These are phyloP conservation scores for Dorcus hopei DNA, from an alignment of 2,888 invertebrate species.

Conservation along the genomic window DNA sequence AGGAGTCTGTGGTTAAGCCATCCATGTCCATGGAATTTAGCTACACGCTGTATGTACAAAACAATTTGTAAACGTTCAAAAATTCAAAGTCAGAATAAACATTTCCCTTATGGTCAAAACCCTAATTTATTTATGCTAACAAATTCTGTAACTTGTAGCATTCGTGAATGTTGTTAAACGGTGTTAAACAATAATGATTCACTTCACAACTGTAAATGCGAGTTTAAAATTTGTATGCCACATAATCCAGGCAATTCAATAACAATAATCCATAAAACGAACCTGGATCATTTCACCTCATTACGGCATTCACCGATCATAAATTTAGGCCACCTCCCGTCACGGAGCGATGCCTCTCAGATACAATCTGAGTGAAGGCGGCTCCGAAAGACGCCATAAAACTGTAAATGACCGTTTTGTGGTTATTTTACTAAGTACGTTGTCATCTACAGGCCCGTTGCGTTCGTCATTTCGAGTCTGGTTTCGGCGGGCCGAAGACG, in stretches of 20 bases:
- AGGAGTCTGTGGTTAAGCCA: no score
- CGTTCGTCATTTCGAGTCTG: constrained; percentile 42
- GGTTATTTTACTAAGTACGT: constrained; percentile 48
- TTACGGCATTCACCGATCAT: constrained; percentile 38
- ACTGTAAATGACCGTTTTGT: constrained; percentile 47
- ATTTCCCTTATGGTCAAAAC: no score
- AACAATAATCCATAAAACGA: constrained; percentile 28
- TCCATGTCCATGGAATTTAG: no score
- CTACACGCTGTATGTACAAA: no score
- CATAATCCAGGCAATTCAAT: constrained; percentile 19
- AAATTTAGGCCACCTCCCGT: constrained; percentile 34
- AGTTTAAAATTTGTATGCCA: constrained; percentile 3
- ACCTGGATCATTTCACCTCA: constrained; percentile 28
- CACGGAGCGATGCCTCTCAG: constrained; percentile 27
- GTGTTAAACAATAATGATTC: constrained; percentile 7
- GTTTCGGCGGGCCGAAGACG: constrained; percentile 18
- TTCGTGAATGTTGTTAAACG: constrained; percentile 3
- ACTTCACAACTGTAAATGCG: neutral
- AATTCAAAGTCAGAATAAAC: no score
- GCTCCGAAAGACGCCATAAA: constrained; percentile 42
- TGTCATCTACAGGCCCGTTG: constrained; percentile 45
- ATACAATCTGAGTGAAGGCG: constrained; percentile 42
- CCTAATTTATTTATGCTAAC: no score
- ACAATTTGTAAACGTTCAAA: no score
- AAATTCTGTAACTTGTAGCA: no score